Conservation (phyloP, 2,797 vertebrate species). For the Mormyrops attenuatus region DNA sequence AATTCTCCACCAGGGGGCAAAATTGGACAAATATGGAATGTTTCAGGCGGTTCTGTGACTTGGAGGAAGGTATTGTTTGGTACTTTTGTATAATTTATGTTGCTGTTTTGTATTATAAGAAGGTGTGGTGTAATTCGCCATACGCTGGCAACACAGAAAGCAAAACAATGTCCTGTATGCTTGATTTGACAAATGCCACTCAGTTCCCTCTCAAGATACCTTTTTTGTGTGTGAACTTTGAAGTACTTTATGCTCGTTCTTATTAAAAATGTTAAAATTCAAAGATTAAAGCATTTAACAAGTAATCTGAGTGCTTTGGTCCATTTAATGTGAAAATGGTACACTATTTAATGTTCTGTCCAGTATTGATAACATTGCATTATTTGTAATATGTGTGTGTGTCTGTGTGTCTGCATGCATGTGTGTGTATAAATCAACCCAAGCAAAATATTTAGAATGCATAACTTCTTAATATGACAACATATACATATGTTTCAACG, state of each 20-base stretch:
- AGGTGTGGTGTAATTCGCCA: background rate
- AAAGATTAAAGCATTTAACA: constrained; percentile 25
- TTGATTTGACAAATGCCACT: constrained; percentile 2
- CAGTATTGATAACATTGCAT: background rate
- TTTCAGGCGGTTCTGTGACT: background rate
- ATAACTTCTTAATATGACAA: background rate
- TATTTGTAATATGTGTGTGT: background rate
- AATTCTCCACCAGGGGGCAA: constrained; percentile 7
- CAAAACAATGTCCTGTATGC: constrained; percentile 3
- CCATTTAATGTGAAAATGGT: background rate
- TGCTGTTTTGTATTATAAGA: constrained; percentile 6
- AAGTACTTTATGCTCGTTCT: constrained; percentile 13
- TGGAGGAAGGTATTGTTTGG: background rate
- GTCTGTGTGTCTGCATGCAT: background rate
- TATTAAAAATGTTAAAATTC: constrained; percentile 12
- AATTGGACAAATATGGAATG: background rate
- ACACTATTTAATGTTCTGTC: background rate
- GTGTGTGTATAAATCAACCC: background rate
- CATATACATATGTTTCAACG: background rate
- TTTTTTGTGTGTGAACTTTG: background rate
- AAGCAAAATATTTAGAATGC: background rate
- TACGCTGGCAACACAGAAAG: background rate
- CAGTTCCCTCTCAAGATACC: background rate
- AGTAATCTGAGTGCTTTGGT: background rate
- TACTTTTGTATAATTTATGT: background rate